These are phyloP conservation scores for Corythornis vintsioides DNA, from an alignment of 2,113 vertebrate genomes.

Conservation along the genomic window DNA sequence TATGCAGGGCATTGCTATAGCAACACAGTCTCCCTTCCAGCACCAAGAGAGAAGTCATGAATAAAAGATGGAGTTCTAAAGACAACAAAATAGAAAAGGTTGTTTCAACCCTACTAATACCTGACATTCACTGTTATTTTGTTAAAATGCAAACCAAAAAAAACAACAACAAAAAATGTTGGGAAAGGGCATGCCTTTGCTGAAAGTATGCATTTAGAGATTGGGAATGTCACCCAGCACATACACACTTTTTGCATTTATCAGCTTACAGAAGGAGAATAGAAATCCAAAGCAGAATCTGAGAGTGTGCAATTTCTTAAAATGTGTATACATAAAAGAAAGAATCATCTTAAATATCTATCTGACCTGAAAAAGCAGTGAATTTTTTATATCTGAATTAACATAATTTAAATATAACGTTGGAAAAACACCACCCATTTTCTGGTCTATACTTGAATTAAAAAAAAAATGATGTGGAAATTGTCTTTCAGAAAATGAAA, in stretches of 20 bases:
- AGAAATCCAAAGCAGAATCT: neutral
- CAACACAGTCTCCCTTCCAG: constrained; percentile 82
- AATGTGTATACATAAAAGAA: neutral
- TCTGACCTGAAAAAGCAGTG: neutral
- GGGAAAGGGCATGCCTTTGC: constrained; percentile 64
- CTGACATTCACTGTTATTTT: constrained; percentile 83
- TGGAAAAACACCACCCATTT: constrained; percentile 1
- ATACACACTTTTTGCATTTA: constrained; percentile 45
- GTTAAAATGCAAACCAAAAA: constrained; percentile 77
- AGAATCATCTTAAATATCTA: neutral
- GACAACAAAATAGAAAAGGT: constrained; percentile 83
- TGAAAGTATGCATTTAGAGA: constrained; percentile 66
- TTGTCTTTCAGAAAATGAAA: neutral
- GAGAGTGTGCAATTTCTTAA: constrained; percentile 15
- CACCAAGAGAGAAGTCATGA: constrained; percentile 81
- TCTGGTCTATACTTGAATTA: neutral
- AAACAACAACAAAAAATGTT: constrained; percentile 46
- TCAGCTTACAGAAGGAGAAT: neutral
- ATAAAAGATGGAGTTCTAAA: constrained; percentile 84
- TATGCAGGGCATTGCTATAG: constrained; percentile 85
- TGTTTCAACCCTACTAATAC: constrained; percentile 82
- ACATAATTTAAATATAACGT: neutral
- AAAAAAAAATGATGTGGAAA: neutral
- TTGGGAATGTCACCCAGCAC: constrained; percentile 54
- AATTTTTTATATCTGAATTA: neutral